Base-by-base conservation (phyloP, 2,113 vertebrate genomes). In the Clarias magur region DNA sequence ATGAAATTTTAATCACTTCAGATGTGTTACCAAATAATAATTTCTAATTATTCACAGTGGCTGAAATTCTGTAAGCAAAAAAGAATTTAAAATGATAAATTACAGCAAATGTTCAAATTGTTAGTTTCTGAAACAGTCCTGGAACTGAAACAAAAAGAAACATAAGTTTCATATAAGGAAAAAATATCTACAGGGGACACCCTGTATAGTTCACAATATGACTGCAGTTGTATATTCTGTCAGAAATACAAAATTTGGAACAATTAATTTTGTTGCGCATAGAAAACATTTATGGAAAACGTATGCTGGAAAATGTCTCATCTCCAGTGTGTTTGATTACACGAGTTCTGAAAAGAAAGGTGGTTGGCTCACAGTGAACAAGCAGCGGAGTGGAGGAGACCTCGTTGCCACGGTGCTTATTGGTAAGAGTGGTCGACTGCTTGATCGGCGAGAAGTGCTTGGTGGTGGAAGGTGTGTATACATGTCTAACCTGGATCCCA, bases 401-500 rank as follows among this genome's bases (percentile, higher is more conserved):
- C 92, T 98, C 98, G 0, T 99, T 99, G 91, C 98, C 98, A 25
- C 98, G 96, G 91, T 99, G 98, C 91, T 99, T 99, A 91, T 99
- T 99, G 90, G 98, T 99, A 89, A 99, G 95, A 0, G 98, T 99
- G 84, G 98, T 99, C 80, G 98, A 99, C 83, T 99, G 98, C 84
- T 99, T 99, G 93, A 99, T 99, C 38, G 98, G 98, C 67, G 98
- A 99, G 94, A 99, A 99, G 88, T 99, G 98, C 90, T 99, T 99
- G 88, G 97, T 98, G 89, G 98, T 98, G 91, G 98, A 99, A 0
- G 98, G 98, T 1, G 98, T 99, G 93, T 99, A 99, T 88, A 99
- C 98, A 62, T 99, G 98, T 62, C 98, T 96, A 87, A 99, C 98
- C 95, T 99, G 98, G 91, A 99, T 98, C 30, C 98, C 97, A 62